Evolutionary conservation across 2,888 invertebrate species (phyloP), one percentile per base, ranked within the genome.

Genomic region (Acronicta leporina): DNA sequence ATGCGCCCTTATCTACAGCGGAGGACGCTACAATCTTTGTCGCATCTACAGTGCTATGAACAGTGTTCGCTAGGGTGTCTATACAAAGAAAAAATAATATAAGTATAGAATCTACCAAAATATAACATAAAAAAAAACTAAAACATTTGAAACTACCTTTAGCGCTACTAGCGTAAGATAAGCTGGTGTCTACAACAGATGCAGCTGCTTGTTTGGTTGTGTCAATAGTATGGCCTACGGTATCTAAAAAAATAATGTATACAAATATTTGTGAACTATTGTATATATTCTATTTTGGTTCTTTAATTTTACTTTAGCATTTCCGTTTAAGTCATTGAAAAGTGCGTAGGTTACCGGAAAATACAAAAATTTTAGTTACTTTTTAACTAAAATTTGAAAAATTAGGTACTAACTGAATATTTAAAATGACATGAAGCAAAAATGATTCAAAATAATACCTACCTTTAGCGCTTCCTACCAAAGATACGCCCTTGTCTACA

Each of bases 11-110:
- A 33, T 87, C 88, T 59, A 82, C 79, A 3, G 86, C 87, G 7
- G 85, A 79, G 7, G 87, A 77, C 5, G 87, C 83, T 15, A 84
- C 82, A 69, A 81, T 87, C 75, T 89, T 91, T n/a, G 89, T 88
- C 3, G 81, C 81, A 50, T 90, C 89, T 80, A 90, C 83, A 16
- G 89, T 87, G 50, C 79, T 78, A 54, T 80, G 62, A 20, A 87
- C 75, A 38, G 89, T 85, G 57, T 79, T 87, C 47, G 84, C 63
- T 35, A 88, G 50, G 2, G 74, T 56, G 55, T 77, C 76, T 76
- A n/a, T n/a, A 76, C 48, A 27, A 63, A 49, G 57, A 42, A 40
- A 46, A 45, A 44, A 51, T 58, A 33, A 20, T 20, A 20, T 20
- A 20, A 20, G 2, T 20, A 4, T 20, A 20, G 20, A 20, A 20